phyloP scores from a whole-genome alignment of 2,113 vertebrate species.

The Diadophis punctatus region DNA sequence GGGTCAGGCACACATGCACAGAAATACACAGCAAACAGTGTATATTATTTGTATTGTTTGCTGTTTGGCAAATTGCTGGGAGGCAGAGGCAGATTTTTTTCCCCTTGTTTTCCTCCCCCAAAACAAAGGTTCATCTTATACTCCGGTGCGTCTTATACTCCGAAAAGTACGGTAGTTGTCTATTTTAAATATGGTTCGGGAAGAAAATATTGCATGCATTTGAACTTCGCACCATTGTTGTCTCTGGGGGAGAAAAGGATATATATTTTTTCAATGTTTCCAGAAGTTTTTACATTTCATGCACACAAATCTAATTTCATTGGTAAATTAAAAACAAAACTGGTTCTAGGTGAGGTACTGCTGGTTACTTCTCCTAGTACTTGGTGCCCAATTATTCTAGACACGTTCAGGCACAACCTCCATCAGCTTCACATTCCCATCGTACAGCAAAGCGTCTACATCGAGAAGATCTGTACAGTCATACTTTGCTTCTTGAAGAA shows the following conservation, averaged over 20 bases:
- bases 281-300: background rate
- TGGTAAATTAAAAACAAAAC: background rate
- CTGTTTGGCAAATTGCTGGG: too few relatives aligned
- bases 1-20: too few relatives aligned
- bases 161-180: too few relatives aligned
- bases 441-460: background rate
- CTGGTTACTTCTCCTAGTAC: background rate
- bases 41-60: too few relatives aligned
- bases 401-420: background rate
- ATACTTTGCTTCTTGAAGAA: conserved; percentile 15
- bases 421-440: background rate
- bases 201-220: background rate
- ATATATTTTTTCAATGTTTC: background rate
- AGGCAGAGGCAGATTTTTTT: too few relatives aligned
- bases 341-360: background rate
- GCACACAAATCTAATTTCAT: background rate
- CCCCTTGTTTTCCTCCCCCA: too few relatives aligned
- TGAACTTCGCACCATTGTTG: background rate
- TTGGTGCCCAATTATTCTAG: background rate
- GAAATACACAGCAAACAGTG: too few relatives aligned
- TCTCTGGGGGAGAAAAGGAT: background rate
- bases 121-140: too few relatives aligned
- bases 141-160: too few relatives aligned
- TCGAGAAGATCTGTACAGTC: background rate
- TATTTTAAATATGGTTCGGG: background rate